A percentile compares a stretch with the other conserved stretches of the same genome.
Conservation (phyloP, 2,113 vertebrate species). For the Numida meleagris region DNA sequence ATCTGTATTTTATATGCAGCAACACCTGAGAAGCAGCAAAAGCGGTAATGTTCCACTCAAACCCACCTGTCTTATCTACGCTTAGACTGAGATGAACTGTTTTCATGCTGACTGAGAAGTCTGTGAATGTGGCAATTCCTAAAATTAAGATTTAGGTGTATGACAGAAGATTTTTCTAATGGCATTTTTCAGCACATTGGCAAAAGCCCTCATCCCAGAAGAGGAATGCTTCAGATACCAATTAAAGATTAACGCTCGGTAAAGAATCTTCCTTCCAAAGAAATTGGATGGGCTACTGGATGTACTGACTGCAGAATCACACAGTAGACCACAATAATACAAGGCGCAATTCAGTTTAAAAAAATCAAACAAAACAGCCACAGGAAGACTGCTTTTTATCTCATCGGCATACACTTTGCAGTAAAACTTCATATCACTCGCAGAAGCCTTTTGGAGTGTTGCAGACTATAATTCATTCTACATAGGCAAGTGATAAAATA, state of each 20-base stretch:
- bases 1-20: background rate
- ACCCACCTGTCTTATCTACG: background rate
- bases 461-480: background rate
- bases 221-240: background rate
- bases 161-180: background rate
- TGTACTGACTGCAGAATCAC: background rate
- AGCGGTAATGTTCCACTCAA: background rate
- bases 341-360: background rate
- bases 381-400: background rate
- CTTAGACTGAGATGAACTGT: background rate
- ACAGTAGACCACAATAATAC: background rate
- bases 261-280: background rate
- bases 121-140: slow-evolving; percentile 1
- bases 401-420: background rate
- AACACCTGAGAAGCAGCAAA: background rate
- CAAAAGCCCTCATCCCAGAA: background rate
- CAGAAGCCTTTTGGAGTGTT: background rate
- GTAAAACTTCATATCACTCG: background rate
- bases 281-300: background rate
- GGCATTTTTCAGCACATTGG: background rate
- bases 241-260: slow-evolving; percentile 25
- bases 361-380: background rate
- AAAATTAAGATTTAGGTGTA: slow-evolving; percentile 13
- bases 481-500: background rate
- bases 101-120: background rate